Conservation (phyloP, 1,140 invertebrate genomes). For the Helicoverpa zea region DNA sequence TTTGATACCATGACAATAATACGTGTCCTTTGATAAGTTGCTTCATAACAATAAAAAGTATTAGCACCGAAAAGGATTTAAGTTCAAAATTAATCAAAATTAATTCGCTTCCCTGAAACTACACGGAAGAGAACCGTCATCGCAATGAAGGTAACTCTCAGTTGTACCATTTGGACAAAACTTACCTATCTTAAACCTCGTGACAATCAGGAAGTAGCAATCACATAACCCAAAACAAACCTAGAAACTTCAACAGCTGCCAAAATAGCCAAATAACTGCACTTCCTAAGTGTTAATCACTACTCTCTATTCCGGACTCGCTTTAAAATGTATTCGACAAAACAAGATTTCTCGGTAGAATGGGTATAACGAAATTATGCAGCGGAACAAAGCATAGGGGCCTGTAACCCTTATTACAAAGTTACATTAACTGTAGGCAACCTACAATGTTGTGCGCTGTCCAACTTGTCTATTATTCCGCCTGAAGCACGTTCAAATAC, state of each 20-base stretch:
- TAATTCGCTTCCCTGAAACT: too few species aligned
- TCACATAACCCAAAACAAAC: conserved; percentile 6
- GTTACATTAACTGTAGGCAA: conserved; percentile 75
- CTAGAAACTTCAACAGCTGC: neutral
- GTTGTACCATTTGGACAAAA: neutral
- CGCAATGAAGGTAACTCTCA: too few species aligned
- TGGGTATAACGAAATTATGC: conserved; percentile 77
- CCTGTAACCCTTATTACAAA: conserved; percentile 79
- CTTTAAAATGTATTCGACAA: conserved; percentile 52
- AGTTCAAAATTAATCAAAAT: too few species aligned
- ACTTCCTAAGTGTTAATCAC: conserved; percentile 36
- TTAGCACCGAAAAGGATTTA: too few species aligned
- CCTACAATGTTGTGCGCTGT: conserved; percentile 60
- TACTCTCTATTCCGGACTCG: conserved; percentile 38
- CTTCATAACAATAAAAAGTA: too few species aligned
- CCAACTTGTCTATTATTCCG: conserved; percentile 70
- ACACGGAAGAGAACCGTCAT: too few species aligned
- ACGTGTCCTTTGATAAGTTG: too few species aligned
- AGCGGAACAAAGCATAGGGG: conserved; percentile 71
- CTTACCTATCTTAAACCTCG: neutral
- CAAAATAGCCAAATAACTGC: conserved; percentile 31
- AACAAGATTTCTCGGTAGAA: conserved; percentile 70
- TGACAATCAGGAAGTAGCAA: neutral
- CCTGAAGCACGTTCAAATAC: conserved; percentile 54
- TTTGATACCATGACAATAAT: too few species aligned